These are phyloP conservation scores for Microplitis deprimator DNA, from an alignment of 2,888 invertebrate species.

Conservation along the genomic window DNA sequence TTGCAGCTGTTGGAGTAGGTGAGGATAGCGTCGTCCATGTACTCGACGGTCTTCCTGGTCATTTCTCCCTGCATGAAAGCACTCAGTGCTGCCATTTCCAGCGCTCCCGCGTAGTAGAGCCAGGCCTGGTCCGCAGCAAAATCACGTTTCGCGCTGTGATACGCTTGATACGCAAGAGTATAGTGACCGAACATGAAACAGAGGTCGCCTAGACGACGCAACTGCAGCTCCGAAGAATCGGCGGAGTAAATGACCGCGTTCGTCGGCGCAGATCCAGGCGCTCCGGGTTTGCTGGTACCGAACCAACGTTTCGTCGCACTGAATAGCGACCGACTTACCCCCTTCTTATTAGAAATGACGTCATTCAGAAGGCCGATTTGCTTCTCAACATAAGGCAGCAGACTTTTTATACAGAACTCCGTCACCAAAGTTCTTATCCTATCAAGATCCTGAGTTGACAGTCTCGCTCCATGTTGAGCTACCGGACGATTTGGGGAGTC, in stretches of 20 bases:
- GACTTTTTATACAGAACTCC: conserved; percentile 88
- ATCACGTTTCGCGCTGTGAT: conserved; percentile 97
- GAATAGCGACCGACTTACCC: conserved; percentile 91
- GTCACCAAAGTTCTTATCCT: conserved; percentile 87
- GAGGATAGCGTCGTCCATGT: conserved; percentile 95
- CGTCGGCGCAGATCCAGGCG: conserved; percentile 76
- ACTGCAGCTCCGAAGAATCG: conserved; percentile 92
- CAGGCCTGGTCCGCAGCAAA: conserved; percentile 97
- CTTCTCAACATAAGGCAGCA: conserved; percentile 93
- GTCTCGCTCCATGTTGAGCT: conserved; percentile 81
- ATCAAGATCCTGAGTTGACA: conserved; percentile 88
- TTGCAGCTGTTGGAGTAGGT: conserved; percentile 94
- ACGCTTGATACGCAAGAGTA: conserved; percentile 91
- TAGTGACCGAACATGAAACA: conserved; percentile 97
- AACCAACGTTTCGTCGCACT: conserved; percentile 98
- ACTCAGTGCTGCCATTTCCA: conserved; percentile 96
- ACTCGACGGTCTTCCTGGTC: conserved; percentile 84
- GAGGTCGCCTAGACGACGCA: conserved; percentile 92
- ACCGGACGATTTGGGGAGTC: conserved; percentile 73
- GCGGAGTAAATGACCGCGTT: conserved; percentile 87
- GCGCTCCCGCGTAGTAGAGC: conserved; percentile 96
- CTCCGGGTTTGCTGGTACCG: conserved; percentile 89
- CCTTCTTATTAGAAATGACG: conserved; percentile 87
- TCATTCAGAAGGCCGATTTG: conserved; percentile 87
- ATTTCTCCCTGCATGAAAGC: conserved; percentile 90